Percentiles rank a stretch among this genome's conserved stretches.
Conservation (phyloP, 2,113 vertebrate genomes). For the Apus apus region DNA sequence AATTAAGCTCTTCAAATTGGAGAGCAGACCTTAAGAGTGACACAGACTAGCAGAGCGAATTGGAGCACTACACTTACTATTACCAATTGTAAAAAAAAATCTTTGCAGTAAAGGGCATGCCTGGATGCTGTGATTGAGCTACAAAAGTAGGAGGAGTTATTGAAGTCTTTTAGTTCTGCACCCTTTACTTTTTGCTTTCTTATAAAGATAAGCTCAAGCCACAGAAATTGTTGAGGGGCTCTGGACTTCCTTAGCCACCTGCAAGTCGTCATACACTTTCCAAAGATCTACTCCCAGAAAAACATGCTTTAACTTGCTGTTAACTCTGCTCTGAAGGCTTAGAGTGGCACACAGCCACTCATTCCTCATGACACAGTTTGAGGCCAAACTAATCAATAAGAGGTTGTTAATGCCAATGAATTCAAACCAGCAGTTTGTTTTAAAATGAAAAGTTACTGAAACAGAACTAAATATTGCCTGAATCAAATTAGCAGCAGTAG, state of each 20-base stretch:
- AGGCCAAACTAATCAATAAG: constrained; percentile 58
- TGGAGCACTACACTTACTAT: neutral
- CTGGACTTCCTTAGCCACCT: neutral
- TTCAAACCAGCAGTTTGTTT: constrained; percentile 41
- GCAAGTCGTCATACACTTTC: neutral
- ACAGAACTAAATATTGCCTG: constrained; percentile 44
- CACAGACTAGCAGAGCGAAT: neutral
- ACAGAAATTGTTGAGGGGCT: neutral
- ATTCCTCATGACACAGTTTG: neutral
- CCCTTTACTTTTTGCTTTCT: neutral
- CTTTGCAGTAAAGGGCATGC: neutral
- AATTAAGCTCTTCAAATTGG: neutral
- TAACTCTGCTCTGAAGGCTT: neutral
- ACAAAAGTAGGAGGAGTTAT: neutral
- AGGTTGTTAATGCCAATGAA: constrained; percentile 34
- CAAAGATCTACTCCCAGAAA: neutral
- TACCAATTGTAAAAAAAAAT: neutral
- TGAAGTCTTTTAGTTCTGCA: neutral
- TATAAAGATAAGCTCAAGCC: neutral
- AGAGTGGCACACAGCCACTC: neutral
- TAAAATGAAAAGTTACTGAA: constrained; percentile 42
- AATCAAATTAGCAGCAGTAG: constrained; percentile 17
- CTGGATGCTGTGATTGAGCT: neutral
- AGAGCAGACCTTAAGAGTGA: neutral
- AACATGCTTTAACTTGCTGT: neutral